Evolutionary conservation across 2,113 vertebrate genomes (phyloP), one percentile per base, ranked within the genome.

Genomic region (Sinocyclocheilus anshuiensis): DNA sequence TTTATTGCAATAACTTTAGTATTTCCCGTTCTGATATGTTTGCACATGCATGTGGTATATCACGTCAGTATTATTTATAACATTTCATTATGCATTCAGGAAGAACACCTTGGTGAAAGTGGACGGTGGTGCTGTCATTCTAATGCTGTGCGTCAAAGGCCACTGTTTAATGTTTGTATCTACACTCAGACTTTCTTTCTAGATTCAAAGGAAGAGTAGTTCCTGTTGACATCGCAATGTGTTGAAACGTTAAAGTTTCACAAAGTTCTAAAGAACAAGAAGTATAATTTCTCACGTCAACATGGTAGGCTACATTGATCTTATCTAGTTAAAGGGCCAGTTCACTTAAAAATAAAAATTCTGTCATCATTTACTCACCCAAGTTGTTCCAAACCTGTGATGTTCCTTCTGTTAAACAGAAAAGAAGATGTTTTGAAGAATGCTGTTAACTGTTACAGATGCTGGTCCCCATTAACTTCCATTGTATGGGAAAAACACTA

Each of bases 61-160:
- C 11, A 63, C 55, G 11, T 80, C 33, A 78, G 20, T 57, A 16
- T 77, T 61, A 59, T 67, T 67, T 65, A 67, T 26, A 50, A 48
- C 8, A 81, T 81, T 81, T 24, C 15, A 20, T 81, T 81, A 29
- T 26, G n/a, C 36, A 63, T 67, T 67, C n/a, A 67, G n/a, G 79
- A 81, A 81, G n/a, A 67, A 18, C 61, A 50, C 39, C n/a, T 81
- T 48, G 13, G 39, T 36, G 22, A 65, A 24, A 48, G 1, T 9
- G 33, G 6, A 55, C 29, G 48, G 16, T 71, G 16, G 18, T 42
- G 69, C 36, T 72, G 4, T 71, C 11, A 39, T 39, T 18, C 50
- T 5, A 53, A 15, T 53, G 50, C 15, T 16, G 13, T 53, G 53
- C 16, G 53, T 55, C 4, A 22, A 72, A 72, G 4, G 36, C 18